Evolutionary conservation across 2,888 invertebrate species (phyloP).

Genomic region (Drosophila demipolita): DNA sequence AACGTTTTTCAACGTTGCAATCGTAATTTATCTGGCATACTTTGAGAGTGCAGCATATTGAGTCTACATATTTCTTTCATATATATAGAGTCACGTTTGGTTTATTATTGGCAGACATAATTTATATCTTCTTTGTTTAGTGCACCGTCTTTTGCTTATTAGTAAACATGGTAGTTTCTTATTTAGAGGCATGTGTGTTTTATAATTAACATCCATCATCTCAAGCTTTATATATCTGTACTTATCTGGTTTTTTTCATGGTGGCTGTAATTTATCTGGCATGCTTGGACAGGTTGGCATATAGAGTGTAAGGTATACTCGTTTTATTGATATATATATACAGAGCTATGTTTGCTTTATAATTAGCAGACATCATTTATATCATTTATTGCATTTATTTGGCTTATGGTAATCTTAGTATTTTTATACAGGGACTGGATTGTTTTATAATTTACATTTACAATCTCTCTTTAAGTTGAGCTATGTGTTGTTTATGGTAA

Average conservation of each 20-base stretch:
- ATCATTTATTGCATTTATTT: neutral
- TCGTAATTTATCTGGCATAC: slow-evolving; percentile 1
- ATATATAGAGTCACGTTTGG: neutral
- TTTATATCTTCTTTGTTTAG: neutral
- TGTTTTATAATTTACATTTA: neutral
- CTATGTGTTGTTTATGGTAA: neutral
- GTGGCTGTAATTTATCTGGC: neutral
- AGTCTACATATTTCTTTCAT: neutral
- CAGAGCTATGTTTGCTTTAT: neutral
- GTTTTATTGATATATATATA: neutral
- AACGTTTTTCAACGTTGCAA: slow-evolving; percentile 1
- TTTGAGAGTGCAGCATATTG: neutral
- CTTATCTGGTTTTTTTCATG: no score
- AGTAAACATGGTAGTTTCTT: neutral
- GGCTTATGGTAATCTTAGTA: neutral
- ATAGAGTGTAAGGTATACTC: neutral
- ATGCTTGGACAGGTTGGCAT: neutral
- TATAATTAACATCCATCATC: neutral
- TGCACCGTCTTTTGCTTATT: neutral
- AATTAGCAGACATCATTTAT: neutral
- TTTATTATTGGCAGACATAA: neutral
- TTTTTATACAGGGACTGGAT: no score
- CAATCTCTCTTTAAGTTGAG: neutral
- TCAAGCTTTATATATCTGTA: neutral
- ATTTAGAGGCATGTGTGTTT: neutral